Evolutionary conservation across 1,140 invertebrate genomes (phyloP).

Genomic region (Drosophila bipectinata): DNA sequence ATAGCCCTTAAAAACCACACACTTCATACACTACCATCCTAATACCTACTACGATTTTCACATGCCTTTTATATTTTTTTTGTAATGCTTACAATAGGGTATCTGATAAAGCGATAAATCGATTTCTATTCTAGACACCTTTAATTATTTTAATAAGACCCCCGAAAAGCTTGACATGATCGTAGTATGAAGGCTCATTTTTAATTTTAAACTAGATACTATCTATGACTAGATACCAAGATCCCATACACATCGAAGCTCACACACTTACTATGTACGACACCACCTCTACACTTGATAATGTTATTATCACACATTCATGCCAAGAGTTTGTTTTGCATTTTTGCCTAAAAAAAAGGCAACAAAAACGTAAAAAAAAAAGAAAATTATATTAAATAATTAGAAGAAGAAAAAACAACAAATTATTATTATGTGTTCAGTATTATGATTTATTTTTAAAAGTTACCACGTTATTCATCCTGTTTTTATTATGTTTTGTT

Average conservation of each 20-base stretch:
- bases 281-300: no score
- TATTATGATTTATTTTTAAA: slow-evolving; percentile 65
- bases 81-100: slow-evolving; percentile 27
- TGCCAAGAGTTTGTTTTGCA: slow-evolving; percentile 52
- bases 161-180: not conserved
- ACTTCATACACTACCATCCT: not conserved
- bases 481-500: slow-evolving; percentile 51
- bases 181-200: slow-evolving; percentile 35
- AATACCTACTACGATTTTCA: slow-evolving; percentile 64
- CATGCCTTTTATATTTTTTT: slow-evolving; percentile 19
- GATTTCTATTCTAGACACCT: not conserved
- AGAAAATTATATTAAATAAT: slow-evolving; percentile 27
- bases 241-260: not conserved
- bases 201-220: slow-evolving; percentile 43
- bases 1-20: not conserved
- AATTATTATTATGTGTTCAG: slow-evolving; percentile 62
- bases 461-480: slow-evolving; percentile 32
- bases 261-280: no score
- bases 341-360: slow-evolving; percentile 39
- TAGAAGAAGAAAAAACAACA: slow-evolving; percentile 34
- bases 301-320: slow-evolving; percentile 7
- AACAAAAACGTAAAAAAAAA: slow-evolving; percentile 37
- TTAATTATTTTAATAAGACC: not conserved
- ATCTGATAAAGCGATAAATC: slow-evolving; percentile 6
- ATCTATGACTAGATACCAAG: no score